Conservation (phyloP, 92 coral and sea anemone genomes). For the Parazoanthus atlanticus region DNA sequence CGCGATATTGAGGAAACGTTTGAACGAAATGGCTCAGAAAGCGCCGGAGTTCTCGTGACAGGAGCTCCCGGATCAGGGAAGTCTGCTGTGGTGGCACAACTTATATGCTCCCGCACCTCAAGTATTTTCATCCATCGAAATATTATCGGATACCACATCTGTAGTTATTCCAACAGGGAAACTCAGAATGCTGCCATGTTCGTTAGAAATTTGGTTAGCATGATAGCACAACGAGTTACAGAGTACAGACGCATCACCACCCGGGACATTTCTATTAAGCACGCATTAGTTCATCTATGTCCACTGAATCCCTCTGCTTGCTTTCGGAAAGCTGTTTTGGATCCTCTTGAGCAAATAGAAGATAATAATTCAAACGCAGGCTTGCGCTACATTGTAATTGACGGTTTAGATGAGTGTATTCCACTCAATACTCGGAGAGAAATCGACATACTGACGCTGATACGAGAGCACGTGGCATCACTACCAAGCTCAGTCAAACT, state of each 20-base stretch:
- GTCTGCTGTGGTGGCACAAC: conserved; percentile 48
- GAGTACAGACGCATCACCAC: conserved; percentile 10
- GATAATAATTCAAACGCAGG: not conserved
- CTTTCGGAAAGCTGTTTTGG: conserved; percentile 40
- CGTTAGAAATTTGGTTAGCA: conserved; percentile 47
- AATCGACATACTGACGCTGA: conserved; percentile 30
- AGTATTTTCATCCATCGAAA: conserved; percentile 48
- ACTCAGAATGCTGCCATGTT: conserved; percentile 54
- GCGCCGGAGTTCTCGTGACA: conserved; percentile 35
- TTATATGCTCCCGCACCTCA: conserved; percentile 53
- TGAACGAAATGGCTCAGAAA: conserved; percentile 19
- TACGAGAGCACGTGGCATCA: conserved; percentile 11
- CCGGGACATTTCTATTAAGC: conserved; percentile 1
- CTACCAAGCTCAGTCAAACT: conserved; percentile 49
- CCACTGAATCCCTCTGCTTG: conserved; percentile 35
- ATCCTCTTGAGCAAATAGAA: conserved; percentile 42
- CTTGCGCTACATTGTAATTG: conserved; percentile 41
- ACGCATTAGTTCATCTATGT: conserved; percentile 22
- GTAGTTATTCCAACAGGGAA: conserved; percentile 43
- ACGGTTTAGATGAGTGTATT: conserved; percentile 54
- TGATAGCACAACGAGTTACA: conserved; percentile 39
- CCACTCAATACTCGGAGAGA: conserved; percentile 17
- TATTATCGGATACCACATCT: conserved; percentile 58
- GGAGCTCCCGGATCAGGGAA: conserved; percentile 65
- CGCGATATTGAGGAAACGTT: conserved; percentile 46